phyloP scores from a whole-genome alignment of 1,140 invertebrate species.

The Hetaerina americana region DNA sequence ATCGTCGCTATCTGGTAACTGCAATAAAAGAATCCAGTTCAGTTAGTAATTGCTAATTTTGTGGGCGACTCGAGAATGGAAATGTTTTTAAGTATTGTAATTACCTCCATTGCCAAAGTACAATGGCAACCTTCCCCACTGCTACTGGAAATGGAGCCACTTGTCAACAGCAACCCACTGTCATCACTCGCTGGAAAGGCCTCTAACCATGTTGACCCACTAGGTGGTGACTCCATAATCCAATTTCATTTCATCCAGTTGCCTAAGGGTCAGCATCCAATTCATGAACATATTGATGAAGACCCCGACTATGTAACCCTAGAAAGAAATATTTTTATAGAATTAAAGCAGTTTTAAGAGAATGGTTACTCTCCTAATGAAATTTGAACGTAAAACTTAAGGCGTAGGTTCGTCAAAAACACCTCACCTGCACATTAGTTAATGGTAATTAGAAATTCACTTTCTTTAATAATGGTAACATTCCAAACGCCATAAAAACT shows the following conservation, averaged over 20 bases:
- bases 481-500: too few relatives aligned
- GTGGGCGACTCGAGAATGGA: too few relatives aligned
- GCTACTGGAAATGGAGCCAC: slow-evolving; percentile 44
- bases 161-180: slow-evolving; percentile 44
- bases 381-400: too few relatives aligned
- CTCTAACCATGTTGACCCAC: slow-evolving; percentile 15
- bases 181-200: slow-evolving; percentile 36
- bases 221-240: slow-evolving; percentile 3
- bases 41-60: neutral
- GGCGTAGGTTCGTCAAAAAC: too few relatives aligned
- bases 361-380: too few relatives aligned
- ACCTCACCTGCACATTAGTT: too few relatives aligned
- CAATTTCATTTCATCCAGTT: neutral
- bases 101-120: slow-evolving; percentile 42
- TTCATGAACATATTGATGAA: too few relatives aligned
- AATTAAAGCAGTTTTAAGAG: too few relatives aligned
- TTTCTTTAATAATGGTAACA: too few relatives aligned
- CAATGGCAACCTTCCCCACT: slow-evolving; percentile 30
- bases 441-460: too few relatives aligned
- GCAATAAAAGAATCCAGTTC: slow-evolving; percentile 14
- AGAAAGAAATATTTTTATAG: too few relatives aligned
- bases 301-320: too few relatives aligned
- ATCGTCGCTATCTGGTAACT: slow-evolving; percentile 52
- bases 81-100: slow-evolving; percentile 12
- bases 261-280: neutral